Conservation (phyloP, 2,888 invertebrate species). For the Volucella zonaria region DNA sequence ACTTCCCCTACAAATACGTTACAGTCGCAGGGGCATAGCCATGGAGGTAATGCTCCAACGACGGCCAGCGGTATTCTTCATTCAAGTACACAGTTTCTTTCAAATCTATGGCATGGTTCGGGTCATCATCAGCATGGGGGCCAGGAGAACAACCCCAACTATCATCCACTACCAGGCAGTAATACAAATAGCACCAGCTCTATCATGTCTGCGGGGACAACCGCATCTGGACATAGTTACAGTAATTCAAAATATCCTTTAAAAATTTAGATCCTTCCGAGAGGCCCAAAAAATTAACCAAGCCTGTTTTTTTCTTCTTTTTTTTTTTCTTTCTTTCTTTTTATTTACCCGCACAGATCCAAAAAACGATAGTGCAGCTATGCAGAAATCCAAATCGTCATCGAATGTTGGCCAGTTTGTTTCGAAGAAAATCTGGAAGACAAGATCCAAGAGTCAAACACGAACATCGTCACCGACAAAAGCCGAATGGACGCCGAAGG, state of each 20-base stretch:
- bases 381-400: slow-evolving; percentile 95
- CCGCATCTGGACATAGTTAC: slow-evolving; percentile 58
- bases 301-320: background rate
- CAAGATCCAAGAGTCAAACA: slow-evolving; percentile 92
- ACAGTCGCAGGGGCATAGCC: slow-evolving; percentile 26
- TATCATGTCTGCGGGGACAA: slow-evolving; percentile 49
- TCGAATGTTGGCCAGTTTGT: slow-evolving; percentile 94
- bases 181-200: slow-evolving; percentile 57
- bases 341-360: slow-evolving; percentile 74
- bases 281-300: slow-evolving; percentile 10
- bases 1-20: slow-evolving; percentile 77
- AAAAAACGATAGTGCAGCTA: slow-evolving; percentile 84
- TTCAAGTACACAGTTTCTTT: slow-evolving; percentile 86
- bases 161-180: slow-evolving; percentile 40
- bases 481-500: slow-evolving; percentile 92
- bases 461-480: slow-evolving; percentile 82
- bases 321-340: slow-evolving; percentile 25
- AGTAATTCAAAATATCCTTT: slow-evolving; percentile 55
- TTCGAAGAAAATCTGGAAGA: slow-evolving; percentile 92
- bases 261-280: background rate
- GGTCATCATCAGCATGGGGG: slow-evolving; percentile 82
- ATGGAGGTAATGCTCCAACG: slow-evolving; percentile 41
- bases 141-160: slow-evolving; percentile 78
- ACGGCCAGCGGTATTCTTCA: slow-evolving; percentile 81
- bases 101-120: slow-evolving; percentile 85